Evolutionary conservation across 1,140 invertebrate species (phyloP).

Genomic region (Heliconius nattereri): DNA sequence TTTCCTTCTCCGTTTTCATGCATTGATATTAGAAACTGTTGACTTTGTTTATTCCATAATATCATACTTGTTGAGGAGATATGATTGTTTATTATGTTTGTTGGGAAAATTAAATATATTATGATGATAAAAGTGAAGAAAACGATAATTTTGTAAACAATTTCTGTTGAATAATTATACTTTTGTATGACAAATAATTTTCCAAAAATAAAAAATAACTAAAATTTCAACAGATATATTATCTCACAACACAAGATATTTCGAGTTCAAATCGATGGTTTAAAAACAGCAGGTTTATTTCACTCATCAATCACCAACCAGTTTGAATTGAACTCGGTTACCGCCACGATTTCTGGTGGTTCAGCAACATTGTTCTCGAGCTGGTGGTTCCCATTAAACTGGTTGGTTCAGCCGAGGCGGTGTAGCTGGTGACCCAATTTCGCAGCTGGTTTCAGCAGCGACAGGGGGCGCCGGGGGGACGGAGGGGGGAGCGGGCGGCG

Average conservation of each 20-base stretch:
- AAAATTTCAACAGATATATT: not conserved
- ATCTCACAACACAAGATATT: not conserved
- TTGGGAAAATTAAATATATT: not conserved
- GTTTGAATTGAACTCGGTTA: constrained; percentile 45
- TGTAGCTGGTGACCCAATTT: constrained; percentile 79
- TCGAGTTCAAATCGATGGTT: constrained; percentile 30
- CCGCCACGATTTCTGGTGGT: not conserved
- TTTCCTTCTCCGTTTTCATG: constrained; percentile 81
- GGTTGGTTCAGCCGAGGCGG: constrained; percentile 65
- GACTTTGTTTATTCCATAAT: constrained; percentile 49
- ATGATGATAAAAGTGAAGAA: not conserved
- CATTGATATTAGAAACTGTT: constrained; percentile 80
- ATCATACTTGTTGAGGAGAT: constrained; percentile 35
- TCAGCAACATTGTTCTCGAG: constrained; percentile 26
- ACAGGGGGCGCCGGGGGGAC: constrained; percentile 54
- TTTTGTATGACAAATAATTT: not conserved
- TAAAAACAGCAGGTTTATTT: constrained; percentile 61
- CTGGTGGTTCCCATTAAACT: constrained; percentile 56
- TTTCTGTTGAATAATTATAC: not conserved
- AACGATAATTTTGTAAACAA: not conserved
- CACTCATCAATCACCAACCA: constrained; percentile 60
- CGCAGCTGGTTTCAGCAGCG: constrained; percentile 78
- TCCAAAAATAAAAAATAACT: not conserved
- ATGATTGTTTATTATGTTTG: constrained; percentile 28
- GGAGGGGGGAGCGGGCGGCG: constrained; percentile 53